Conservation (phyloP, 2,888 invertebrate genomes). For the Callimorpha dominula region DNA sequence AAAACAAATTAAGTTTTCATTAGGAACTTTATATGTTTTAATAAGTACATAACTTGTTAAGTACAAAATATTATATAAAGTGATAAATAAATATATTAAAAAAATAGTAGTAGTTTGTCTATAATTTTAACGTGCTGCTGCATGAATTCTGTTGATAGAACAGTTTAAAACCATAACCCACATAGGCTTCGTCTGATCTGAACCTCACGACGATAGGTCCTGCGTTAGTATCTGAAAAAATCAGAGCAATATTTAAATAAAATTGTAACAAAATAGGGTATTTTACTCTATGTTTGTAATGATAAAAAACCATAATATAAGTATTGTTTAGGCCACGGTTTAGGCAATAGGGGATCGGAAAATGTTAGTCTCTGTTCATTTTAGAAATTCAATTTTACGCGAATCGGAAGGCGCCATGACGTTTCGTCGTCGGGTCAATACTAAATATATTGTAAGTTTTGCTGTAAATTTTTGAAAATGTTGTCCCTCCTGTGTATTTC, state of each 20-base stretch:
- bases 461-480: no score
- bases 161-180: slow-evolving; percentile 90
- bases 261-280: neutral
- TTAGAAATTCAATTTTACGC: no score
- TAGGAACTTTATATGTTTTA: neutral
- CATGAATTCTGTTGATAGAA: slow-evolving; percentile 90
- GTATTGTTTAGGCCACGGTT: no score
- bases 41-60: neutral
- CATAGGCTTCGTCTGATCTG: slow-evolving; percentile 88
- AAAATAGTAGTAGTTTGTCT: neutral
- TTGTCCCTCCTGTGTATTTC: no score
- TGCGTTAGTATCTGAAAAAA: slow-evolving; percentile 87
- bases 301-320: no score
- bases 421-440: no score
- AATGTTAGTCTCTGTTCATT: no score
- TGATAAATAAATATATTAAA: neutral
- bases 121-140: slow-evolving; percentile 41
- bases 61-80: neutral
- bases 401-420: no score
- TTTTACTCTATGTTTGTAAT: no score
- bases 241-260: neutral
- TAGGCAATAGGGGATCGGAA: no score
- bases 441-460: no score
- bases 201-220: slow-evolving; percentile 91
- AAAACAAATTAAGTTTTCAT: neutral